Conservation (phyloP, 2,888 invertebrate genomes). For the Stenodera caucasica region DNA sequence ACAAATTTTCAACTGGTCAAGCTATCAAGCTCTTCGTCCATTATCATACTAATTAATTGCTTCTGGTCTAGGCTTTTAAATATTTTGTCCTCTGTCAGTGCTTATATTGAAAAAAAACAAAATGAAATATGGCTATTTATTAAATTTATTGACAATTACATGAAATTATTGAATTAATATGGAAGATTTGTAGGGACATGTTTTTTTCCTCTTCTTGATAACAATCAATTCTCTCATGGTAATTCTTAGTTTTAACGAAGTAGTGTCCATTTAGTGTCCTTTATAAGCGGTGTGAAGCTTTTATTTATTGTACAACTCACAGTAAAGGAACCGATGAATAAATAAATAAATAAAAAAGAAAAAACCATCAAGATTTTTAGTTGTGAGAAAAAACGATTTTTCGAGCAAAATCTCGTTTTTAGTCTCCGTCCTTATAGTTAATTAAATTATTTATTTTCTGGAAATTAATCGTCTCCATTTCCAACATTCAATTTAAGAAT, state of each 20-base stretch:
- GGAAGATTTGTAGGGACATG: not conserved
- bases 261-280: no score
- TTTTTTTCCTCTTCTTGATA: not conserved
- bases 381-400: no score
- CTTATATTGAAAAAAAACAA: not conserved
- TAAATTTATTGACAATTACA: conserved; percentile 6
- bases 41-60: conserved; percentile 19
- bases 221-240: not conserved
- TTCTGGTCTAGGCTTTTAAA: conserved; percentile 1
- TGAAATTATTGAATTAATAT: not conserved
- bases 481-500: no score
- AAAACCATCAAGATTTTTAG: no score
- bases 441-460: no score
- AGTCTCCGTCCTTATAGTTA: no score
- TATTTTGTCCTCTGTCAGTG: not conserved
- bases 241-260: not conserved
- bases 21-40: not conserved
- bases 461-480: no score
- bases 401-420: no score
- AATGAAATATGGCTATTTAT: not conserved
- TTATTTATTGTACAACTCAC: no score
- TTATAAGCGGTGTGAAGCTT: no score
- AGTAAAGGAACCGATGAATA: no score
- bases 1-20: conserved; percentile 5
- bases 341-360: no score